Conservation (phyloP, 2,888 invertebrate species). For the Protodeltote pygarga region DNA sequence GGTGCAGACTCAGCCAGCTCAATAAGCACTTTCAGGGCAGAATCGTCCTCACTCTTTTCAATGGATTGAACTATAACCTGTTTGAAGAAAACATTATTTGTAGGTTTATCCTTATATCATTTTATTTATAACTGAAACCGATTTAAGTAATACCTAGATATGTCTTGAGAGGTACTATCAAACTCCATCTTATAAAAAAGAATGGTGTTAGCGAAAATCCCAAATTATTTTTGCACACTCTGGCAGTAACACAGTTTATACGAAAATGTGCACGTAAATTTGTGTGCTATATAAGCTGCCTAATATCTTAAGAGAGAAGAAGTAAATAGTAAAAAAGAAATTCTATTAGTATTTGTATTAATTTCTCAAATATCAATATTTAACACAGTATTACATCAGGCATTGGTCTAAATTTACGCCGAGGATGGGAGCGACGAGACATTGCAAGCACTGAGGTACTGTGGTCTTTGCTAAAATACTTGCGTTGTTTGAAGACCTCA, state of each 20-base stretch:
- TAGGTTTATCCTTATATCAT: neutral
- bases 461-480: no score
- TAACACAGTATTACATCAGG: no score
- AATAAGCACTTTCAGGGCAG: constrained; percentile 96
- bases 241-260: constrained; percentile 74
- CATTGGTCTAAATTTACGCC: no score
- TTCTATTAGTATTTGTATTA: no score
- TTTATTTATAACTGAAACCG: neutral
- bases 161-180: constrained; percentile 84
- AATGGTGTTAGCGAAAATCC: constrained; percentile 83
- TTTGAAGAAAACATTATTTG: constrained; percentile 7
- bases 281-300: constrained; percentile 17
- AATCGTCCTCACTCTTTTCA: constrained; percentile 94
- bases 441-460: no score
- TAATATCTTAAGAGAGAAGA: no score
- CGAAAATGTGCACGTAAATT: constrained; percentile 70
- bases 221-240: constrained; percentile 77
- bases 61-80: constrained; percentile 93
- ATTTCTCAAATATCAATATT: no score
- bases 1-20: constrained; percentile 97
- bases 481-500: no score
- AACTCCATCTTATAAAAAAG: constrained; percentile 75
- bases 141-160: neutral
- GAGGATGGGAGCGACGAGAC: no score
- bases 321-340: no score